phyloP scores from a whole-genome alignment of 1,140 invertebrate genomes.

The Drosophila funebris region DNA sequence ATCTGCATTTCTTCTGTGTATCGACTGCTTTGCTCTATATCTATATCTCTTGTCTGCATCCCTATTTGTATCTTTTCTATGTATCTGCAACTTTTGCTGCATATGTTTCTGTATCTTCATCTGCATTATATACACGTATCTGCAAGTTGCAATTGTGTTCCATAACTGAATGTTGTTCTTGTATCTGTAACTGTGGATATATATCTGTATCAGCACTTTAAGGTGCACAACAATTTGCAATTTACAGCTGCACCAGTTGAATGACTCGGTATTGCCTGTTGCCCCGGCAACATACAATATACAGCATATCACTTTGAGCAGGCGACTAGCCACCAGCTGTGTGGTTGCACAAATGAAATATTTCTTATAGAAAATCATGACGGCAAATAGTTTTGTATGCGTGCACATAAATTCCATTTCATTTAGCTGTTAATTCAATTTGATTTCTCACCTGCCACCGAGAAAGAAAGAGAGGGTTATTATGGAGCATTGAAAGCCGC shows the following conservation, averaged over 20 bases:
- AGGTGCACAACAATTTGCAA: too few relatives aligned
- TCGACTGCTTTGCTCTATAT: too few relatives aligned
- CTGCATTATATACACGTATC: too few relatives aligned
- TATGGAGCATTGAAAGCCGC: constrained; percentile 31
- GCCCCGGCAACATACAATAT: constrained; percentile 33
- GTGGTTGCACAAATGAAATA: constrained; percentile 27
- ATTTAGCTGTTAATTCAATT: constrained; percentile 72
- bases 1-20: too few relatives aligned
- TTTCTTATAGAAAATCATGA: constrained; percentile 24
- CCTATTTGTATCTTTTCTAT: too few relatives aligned
- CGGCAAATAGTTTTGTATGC: constrained; percentile 33
- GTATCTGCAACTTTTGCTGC: too few relatives aligned
- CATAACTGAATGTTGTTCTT: too few relatives aligned
- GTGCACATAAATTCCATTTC: constrained; percentile 66
- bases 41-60: too few relatives aligned
- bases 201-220: too few relatives aligned
- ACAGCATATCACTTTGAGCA: background rate
- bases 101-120: too few relatives aligned
- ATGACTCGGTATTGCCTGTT: constrained; percentile 39
- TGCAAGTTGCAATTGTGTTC: too few relatives aligned
- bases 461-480: background rate
- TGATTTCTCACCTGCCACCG: constrained; percentile 36
- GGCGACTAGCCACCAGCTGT: background rate
- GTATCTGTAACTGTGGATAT: too few relatives aligned
- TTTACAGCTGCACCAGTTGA: background rate